Percentiles rank a stretch among this genome's conserved stretches.
Evolutionary conservation across 53 echinoderm and acorn worm genomes (phyloP).

Genomic region (Holothuria leucospilota): DNA sequence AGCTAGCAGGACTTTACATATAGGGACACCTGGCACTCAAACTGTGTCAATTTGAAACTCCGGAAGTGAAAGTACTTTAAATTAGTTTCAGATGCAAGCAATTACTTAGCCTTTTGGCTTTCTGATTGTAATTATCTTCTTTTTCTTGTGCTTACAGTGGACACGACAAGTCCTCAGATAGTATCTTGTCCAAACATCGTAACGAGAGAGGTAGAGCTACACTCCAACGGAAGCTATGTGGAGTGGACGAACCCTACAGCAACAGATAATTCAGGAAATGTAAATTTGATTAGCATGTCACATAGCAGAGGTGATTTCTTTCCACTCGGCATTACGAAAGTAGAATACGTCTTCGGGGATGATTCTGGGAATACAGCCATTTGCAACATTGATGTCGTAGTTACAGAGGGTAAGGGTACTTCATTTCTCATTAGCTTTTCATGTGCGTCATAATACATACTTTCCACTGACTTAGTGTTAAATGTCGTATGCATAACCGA

Average conservation of each 20-base stretch:
- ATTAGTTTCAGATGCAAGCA: too few relatives aligned
- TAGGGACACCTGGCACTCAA: too few relatives aligned
- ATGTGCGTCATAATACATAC: too few relatives aligned
- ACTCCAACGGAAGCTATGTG: conserved; percentile 48
- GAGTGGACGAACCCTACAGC: conserved; percentile 43
- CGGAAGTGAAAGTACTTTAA: too few relatives aligned
- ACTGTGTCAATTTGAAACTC: too few relatives aligned
- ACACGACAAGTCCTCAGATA: conserved; percentile 14
- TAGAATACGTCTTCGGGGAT: conserved; percentile 35
- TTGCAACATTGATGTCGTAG: conserved; percentile 30
- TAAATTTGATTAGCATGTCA: conserved; percentile 28
- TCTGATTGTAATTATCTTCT: too few relatives aligned
- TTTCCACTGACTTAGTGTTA: too few relatives aligned
- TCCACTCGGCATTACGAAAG: conserved; percentile 33
- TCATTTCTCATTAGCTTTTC: too few relatives aligned
- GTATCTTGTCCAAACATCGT: conserved; percentile 33
- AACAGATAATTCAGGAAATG: conserved; percentile 26
- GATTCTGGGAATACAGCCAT: conserved; percentile 17
- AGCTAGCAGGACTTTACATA: too few relatives aligned
- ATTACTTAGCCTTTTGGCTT: too few relatives aligned
- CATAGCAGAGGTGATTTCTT: conserved; percentile 46
- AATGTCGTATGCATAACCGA: too few relatives aligned
- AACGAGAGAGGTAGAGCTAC: conserved; percentile 34
- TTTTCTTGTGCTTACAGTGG: conserved; percentile 15
- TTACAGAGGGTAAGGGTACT: conserved; percentile 23